Base-by-base conservation (phyloP, 2,797 vertebrate genomes). In the Arctocebus calabarensis region DNA sequence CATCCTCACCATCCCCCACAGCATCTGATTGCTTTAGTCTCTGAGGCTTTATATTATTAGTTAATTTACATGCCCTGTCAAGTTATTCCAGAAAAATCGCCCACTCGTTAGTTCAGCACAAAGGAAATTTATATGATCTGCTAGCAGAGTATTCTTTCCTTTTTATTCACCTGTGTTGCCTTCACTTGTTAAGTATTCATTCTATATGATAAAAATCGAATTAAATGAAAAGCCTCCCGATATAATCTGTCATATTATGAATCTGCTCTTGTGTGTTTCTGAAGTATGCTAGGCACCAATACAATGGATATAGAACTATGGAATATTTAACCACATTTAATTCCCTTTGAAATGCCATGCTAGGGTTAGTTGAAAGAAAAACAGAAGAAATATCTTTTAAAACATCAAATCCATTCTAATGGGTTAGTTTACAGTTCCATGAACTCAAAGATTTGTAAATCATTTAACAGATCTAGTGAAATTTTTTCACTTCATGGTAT, bases 151-250 rank as follows among this genome's bases (percentile, higher is more conserved):
- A 88, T 86, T 62, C 57, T 52, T 74, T 48, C 12, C 75, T 64
- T 91, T 66, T 87, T 89, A 94, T 83, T 89, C 45, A 89, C 16
- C 88, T 73, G 29, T 81, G 32, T 86, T 95, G 37, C 37, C 74
- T 90, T 88, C 73, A 68, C 77, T 96, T 97, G 84, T 92, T 95
- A 97, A 97, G 55, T 59, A 92, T 96, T 77, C 74, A 83, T 97
- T 97, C 70, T 95, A 14, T 90, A 19, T 81, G 61, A 95, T 93
- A 88, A 95, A 88, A 97, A 95, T 95, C 19, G 29, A 95, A 68
- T 95, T 96, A 95, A 96, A 91, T 95, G 78, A 96, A 94, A 57
- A 92, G 52, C 73, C 48, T 74, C 34, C 73, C 25, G 82, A 25
- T 79, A 22, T 9, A 88, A 13, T 82, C 37, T 92, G 3, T 91